These are phyloP conservation scores for Lophochroa leadbeateri DNA, from an alignment of 2,113 vertebrate species.

Conservation along the genomic window DNA sequence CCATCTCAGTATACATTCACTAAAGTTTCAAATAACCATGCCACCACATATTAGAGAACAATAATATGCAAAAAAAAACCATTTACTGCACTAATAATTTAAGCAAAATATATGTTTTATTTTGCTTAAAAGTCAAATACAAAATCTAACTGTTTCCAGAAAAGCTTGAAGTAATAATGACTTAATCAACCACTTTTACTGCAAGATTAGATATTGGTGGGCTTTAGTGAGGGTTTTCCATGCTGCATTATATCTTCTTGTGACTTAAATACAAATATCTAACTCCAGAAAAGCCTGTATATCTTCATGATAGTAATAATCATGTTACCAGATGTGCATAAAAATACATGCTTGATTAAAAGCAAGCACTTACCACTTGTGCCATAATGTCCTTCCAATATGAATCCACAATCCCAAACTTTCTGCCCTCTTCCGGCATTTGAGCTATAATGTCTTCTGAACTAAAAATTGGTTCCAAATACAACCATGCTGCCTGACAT, in stretches of 20 bases:
- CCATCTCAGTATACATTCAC: background rate
- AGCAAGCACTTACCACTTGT: conserved; percentile 77
- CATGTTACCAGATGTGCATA: background rate
- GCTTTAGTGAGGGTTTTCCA: background rate
- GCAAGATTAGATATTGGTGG: background rate
- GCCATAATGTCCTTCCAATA: conserved; percentile 86
- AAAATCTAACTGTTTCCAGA: background rate
- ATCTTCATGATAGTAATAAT: background rate
- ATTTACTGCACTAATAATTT: background rate
- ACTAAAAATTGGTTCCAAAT: conserved; percentile 94
- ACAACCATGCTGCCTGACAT: conserved; percentile 90
- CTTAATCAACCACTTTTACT: background rate
- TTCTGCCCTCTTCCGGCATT: conserved; percentile 92
- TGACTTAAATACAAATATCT: background rate
- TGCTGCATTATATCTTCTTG: background rate
- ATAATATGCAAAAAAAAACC: background rate
- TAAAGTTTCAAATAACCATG: background rate
- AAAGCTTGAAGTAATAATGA: background rate
- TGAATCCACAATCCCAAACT: conserved; percentile 84
- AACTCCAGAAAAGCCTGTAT: background rate
- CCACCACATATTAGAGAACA: background rate
- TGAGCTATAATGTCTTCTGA: conserved; percentile 91
- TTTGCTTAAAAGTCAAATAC: background rate
- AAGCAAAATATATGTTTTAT: background rate
- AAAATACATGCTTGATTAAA: background rate